Evolutionary conservation across 2,888 invertebrate genomes (phyloP).

Genomic region (Polylopha cassiicola): DNA sequence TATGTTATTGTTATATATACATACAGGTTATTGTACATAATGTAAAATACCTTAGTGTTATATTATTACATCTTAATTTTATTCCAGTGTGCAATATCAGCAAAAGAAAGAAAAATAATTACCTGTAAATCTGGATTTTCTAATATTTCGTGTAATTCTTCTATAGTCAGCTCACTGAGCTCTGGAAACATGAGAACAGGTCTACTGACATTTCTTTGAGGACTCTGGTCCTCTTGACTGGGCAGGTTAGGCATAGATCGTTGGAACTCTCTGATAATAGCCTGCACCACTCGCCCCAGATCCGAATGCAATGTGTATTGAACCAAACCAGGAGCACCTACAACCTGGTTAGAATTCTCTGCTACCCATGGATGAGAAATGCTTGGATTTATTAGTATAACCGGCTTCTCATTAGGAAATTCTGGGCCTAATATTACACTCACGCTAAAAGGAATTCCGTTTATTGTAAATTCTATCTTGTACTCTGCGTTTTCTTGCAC

Average conservation of each 20-base stretch:
- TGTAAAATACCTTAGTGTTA: no score
- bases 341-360: conserved; percentile 80
- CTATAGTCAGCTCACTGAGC: conserved; percentile 57
- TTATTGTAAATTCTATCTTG: conserved; percentile 81
- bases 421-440: conserved; percentile 81
- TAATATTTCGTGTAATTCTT: conserved; percentile 83
- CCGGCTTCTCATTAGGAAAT: conserved; percentile 86
- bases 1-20: no score
- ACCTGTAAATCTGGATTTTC: conserved; percentile 82
- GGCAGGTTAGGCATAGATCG: conserved; percentile 66
- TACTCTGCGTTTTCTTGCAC: conserved; percentile 84
- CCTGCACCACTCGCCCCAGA: conserved; percentile 85
- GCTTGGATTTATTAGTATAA: conserved; percentile 80
- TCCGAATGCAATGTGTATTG: conserved; percentile 89
- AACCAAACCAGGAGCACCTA: conserved; percentile 84
- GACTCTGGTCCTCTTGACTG: conserved; percentile 57
- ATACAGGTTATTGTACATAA: no score
- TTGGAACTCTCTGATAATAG: conserved; percentile 87
- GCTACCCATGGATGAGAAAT: conserved; percentile 85
- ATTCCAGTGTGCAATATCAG: no score
- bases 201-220: conserved; percentile 42
- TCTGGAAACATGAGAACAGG: conserved; percentile 59
- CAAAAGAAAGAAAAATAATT: neutral
- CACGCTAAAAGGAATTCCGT: conserved; percentile 80
- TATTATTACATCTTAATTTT: no score